Evolutionary conservation across 2,113 vertebrate species (phyloP).

Genomic region (Philantomba maxwellii): DNA sequence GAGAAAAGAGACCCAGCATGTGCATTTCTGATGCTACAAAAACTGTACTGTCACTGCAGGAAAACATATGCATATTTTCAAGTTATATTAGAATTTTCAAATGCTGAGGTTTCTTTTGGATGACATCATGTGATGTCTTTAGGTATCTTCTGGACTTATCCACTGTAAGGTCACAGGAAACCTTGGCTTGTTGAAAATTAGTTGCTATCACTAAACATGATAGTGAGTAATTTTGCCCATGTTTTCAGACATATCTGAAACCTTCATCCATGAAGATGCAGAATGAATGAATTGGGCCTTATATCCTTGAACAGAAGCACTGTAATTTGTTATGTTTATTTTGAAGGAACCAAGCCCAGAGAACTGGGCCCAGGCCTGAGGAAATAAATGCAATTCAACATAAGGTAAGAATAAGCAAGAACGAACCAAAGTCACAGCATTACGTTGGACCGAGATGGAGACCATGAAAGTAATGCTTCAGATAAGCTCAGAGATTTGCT

Average conservation of each 20-base stretch:
- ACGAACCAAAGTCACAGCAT: constrained; percentile 78
- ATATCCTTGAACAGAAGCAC: constrained; percentile 99
- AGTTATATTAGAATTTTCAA: constrained; percentile 14
- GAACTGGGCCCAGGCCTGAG: constrained; percentile 68
- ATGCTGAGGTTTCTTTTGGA: constrained; percentile 54
- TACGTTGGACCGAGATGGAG: constrained; percentile 73
- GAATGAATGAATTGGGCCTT: constrained; percentile 85
- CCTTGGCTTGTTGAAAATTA: constrained; percentile 72
- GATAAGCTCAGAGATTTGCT: constrained; percentile 69
- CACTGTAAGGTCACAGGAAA: constrained; percentile 72
- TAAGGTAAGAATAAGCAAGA: constrained; percentile 78
- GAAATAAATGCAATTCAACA: constrained; percentile 81
- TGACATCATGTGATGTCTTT: constrained; percentile 39
- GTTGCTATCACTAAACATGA: constrained; percentile 45
- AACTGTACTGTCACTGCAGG: constrained; percentile 56
- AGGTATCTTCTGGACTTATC: constrained; percentile 46
- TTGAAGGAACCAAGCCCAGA: constrained; percentile 73
- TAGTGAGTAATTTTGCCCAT: constrained; percentile 73
- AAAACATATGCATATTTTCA: constrained; percentile 53
- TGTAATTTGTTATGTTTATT: constrained; percentile 64
- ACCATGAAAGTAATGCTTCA: constrained; percentile 71
- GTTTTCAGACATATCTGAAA: constrained; percentile 76
- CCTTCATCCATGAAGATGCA: constrained; percentile 70
- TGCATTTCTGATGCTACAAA: constrained; percentile 43
- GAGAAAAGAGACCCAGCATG: constrained; percentile 53